Conservation (phyloP, 2,113 vertebrate species). For the Psilopsiagon aurifrons region DNA sequence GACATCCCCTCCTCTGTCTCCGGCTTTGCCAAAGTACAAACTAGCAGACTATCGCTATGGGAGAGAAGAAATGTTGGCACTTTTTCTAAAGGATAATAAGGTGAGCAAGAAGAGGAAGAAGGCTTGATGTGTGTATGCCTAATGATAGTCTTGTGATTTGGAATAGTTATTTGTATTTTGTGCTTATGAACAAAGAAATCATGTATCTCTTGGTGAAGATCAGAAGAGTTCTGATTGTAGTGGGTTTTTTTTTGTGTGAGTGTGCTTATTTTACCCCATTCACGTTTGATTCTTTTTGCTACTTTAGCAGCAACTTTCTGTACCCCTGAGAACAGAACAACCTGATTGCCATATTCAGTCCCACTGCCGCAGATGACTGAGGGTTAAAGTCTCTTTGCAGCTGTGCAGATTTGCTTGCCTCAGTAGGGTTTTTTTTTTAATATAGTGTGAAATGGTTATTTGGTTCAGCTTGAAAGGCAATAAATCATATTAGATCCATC, state of each 20-base stretch:
- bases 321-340: not conserved
- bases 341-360: not conserved
- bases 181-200: not conserved
- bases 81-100: constrained; percentile 99
- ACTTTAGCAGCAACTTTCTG: not conserved
- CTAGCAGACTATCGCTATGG: constrained; percentile 98
- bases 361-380: not conserved
- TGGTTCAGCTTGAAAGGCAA: not conserved
- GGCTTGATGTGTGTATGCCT: not conserved
- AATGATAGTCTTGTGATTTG: not conserved
- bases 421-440: not conserved
- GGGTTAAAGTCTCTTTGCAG: not conserved
- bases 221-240: not conserved
- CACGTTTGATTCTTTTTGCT: not conserved
- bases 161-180: not conserved
- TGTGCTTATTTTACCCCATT: not conserved
- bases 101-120: constrained; percentile 66
- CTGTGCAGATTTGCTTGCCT: not conserved
- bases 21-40: constrained; percentile 98
- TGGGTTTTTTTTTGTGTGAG: accelerated
- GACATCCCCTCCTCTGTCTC: constrained; percentile 95
- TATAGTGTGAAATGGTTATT: not conserved
- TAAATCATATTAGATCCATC: not conserved
- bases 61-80: constrained; percentile 99
- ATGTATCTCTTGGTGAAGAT: not conserved